Conservation (phyloP, 2,113 vertebrate genomes). For the Barnardius zonarius region DNA sequence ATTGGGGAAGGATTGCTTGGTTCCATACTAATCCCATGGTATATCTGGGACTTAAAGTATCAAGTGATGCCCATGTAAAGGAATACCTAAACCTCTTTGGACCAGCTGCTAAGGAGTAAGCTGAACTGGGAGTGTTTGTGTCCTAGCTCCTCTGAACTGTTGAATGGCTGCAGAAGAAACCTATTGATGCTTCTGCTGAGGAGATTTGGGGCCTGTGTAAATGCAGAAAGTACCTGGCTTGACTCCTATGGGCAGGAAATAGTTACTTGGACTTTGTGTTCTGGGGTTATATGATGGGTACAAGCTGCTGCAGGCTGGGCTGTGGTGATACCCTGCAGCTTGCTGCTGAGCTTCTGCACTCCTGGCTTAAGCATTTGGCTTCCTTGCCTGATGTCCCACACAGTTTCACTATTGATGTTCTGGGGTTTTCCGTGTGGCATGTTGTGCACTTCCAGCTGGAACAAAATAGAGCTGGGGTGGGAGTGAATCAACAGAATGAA, state of each 20-base stretch:
- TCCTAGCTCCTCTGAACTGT: background rate
- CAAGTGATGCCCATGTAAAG: background rate
- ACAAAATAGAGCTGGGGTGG: background rate
- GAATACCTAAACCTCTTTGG: background rate
- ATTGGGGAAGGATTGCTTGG: background rate
- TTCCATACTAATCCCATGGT: background rate
- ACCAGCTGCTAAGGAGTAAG: background rate
- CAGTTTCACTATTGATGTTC: background rate
- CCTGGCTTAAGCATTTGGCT: background rate
- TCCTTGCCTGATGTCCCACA: background rate
- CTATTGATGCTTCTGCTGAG: background rate
- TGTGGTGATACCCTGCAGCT: background rate
- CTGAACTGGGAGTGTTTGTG: background rate
- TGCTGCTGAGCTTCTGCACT: background rate
- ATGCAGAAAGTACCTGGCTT: slow-evolving; percentile 26
- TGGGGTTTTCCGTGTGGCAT: background rate
- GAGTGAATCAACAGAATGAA: background rate
- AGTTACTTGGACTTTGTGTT: background rate
- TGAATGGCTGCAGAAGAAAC: background rate
- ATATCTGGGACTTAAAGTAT: background rate
- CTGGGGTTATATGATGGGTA: background rate
- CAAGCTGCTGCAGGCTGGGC: background rate
- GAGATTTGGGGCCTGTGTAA: background rate
- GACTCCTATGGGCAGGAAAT: background rate
- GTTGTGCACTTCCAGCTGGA: background rate